phyloP scores from a whole-genome alignment of 2,113 vertebrate genomes.

The Pundamilia nyererei region DNA sequence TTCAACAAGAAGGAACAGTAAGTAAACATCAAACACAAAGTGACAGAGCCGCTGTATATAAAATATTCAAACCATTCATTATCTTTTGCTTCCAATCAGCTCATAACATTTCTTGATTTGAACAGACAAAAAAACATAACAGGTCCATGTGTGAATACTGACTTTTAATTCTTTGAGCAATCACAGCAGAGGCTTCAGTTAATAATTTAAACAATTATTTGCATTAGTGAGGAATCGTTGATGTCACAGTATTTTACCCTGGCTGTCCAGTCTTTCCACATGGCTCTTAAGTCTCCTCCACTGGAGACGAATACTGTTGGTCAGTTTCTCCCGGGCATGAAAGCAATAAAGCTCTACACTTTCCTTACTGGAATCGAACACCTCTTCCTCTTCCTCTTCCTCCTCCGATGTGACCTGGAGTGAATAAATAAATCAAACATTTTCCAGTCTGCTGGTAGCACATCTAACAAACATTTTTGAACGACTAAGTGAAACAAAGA shows the following conservation, averaged over 20 bases:
- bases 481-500: neutral
- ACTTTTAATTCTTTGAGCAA: neutral
- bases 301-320: conserved; percentile 92
- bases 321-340: conserved; percentile 87
- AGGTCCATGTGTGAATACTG: neutral
- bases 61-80: neutral
- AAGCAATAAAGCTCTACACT: conserved; percentile 83
- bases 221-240: neutral
- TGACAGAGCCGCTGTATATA: neutral
- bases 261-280: conserved; percentile 87
- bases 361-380: conserved; percentile 79
- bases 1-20: neutral
- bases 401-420: conserved; percentile 80
- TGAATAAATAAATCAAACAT: neutral
- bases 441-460: neutral
- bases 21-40: neutral
- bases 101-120: neutral
- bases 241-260: conserved; percentile 72
- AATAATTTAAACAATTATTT: fast-evolving
- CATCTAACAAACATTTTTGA: neutral
- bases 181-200: neutral
- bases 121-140: neutral
- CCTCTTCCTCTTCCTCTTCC: conserved; percentile 74
- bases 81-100: neutral
- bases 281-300: conserved; percentile 93